phyloP scores from a whole-genome alignment of 2,113 vertebrate genomes.

The Nematolebias whitei region DNA sequence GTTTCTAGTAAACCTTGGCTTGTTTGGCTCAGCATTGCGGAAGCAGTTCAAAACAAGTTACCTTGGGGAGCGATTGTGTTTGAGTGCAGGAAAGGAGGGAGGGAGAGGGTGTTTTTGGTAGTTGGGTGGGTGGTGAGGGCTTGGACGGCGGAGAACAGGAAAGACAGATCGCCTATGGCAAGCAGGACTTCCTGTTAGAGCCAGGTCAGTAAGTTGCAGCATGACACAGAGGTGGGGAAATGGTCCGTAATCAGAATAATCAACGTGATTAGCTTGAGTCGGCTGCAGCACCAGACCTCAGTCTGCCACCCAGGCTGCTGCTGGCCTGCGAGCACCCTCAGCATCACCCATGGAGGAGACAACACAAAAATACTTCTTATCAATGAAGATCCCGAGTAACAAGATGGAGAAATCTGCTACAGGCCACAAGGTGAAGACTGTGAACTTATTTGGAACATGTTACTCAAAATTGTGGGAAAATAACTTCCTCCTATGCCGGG shows the following conservation, averaged over 20 bases:
- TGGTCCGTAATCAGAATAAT: constrained; percentile 83
- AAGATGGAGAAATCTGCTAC: constrained; percentile 4
- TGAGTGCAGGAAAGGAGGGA: constrained; percentile 49
- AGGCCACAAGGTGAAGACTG: constrained; percentile 25
- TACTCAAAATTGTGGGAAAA: constrained; percentile 60
- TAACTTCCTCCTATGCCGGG: constrained; percentile 34
- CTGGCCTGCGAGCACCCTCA: constrained; percentile 45
- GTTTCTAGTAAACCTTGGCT: constrained; percentile 59
- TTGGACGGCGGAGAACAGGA: constrained; percentile 74
- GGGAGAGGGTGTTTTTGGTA: constrained; percentile 21
- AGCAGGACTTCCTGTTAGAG: constrained; percentile 80
- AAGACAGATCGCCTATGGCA: constrained; percentile 78
- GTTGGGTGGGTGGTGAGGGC: constrained; percentile 45
- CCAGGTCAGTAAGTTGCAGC: constrained; percentile 74
- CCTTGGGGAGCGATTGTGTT: constrained; percentile 71
- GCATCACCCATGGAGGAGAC: constrained; percentile 22
- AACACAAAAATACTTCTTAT: neutral
- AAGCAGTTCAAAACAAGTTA: constrained; percentile 60
- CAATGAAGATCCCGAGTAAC: neutral
- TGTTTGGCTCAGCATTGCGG: constrained; percentile 53
- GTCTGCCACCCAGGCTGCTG: constrained; percentile 74
- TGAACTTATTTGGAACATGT: constrained; percentile 41
- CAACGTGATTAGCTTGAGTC: constrained; percentile 79
- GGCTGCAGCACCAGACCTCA: constrained; percentile 62
- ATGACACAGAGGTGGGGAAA: constrained; percentile 70